phyloP scores from a whole-genome alignment of 2,888 invertebrate genomes.

The Calephelis perditalis region DNA sequence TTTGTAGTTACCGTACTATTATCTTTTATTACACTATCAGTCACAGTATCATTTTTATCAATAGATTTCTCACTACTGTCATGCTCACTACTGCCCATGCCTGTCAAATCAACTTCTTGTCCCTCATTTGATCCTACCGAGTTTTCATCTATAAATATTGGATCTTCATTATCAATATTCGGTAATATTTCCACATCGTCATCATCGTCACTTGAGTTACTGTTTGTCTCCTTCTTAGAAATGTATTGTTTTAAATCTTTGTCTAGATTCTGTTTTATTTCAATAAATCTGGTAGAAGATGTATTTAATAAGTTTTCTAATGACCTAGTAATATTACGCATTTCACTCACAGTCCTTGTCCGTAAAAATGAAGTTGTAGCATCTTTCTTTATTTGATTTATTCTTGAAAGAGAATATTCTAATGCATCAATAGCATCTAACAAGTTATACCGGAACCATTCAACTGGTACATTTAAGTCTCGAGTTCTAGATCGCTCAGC shows the following conservation, averaged over 20 bases:
- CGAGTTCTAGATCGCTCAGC: conserved; percentile 37
- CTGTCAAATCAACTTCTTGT: conserved; percentile 61
- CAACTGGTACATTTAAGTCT: conserved; percentile 63
- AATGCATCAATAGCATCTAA: conserved; percentile 76
- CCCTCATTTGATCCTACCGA: conserved; percentile 60
- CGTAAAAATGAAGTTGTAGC: conserved; percentile 61
- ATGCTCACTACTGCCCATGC: conserved; percentile 64
- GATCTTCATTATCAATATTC: conserved; percentile 57
- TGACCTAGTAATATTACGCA: conserved; percentile 72
- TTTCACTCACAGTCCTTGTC: conserved; percentile 64
- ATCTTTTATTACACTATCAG: conserved; percentile 1
- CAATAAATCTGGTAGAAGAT: conserved; percentile 71
- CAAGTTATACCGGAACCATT: conserved; percentile 80
- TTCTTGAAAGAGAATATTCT: conserved; percentile 72
- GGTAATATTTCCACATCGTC: conserved; percentile 64
- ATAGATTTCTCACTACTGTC: conserved; percentile 57
- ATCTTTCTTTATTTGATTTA: conserved; percentile 72
- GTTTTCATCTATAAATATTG: conserved; percentile 73
- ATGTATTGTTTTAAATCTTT: conserved; percentile 74
- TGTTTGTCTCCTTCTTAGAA: conserved; percentile 44
- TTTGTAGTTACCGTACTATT: conserved; percentile 15
- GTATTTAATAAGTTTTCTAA: conserved; percentile 75
- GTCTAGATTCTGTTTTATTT: conserved; percentile 74
- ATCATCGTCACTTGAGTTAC: conserved; percentile 51
- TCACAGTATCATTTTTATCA: conserved; percentile 21